A percentile compares a stretch with the other conserved stretches of the same genome.
Conservation (phyloP, 2,888 invertebrate genomes). For the Caenorhabditis sp. region DNA sequence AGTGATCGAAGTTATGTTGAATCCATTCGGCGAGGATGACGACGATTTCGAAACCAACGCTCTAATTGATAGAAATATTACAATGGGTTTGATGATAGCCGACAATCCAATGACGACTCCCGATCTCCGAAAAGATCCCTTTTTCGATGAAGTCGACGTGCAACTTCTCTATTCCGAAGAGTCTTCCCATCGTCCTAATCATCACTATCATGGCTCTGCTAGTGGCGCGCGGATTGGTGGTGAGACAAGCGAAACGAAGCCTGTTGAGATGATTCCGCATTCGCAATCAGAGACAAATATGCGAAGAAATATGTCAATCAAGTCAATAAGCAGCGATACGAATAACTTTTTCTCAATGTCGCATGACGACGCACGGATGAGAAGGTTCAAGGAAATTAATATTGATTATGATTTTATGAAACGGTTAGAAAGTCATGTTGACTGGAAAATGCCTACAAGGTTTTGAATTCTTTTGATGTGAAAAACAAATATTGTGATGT, state of each 20-base stretch:
- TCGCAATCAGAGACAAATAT: slow-evolving; percentile 32
- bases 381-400: slow-evolving; percentile 24
- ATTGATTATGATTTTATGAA: slow-evolving; percentile 23
- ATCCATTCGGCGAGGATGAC: slow-evolving; percentile 62
- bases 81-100: slow-evolving; percentile 67
- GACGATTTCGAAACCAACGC: slow-evolving; percentile 62
- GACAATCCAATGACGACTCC: slow-evolving; percentile 64
- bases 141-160: slow-evolving; percentile 57
- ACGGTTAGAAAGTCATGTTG: not conserved
- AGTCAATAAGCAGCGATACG: slow-evolving; percentile 15
- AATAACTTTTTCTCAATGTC: slow-evolving; percentile 30
- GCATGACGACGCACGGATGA: slow-evolving; percentile 30
- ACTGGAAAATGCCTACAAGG: not conserved
- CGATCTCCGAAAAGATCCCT: slow-evolving; percentile 61
- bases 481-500: not conserved
- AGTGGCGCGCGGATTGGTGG: not conserved
- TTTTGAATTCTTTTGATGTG: not conserved
- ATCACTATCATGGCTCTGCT: slow-evolving; percentile 35
- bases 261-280: slow-evolving; percentile 44
- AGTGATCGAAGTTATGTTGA: slow-evolving; percentile 57
- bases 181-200: slow-evolving; percentile 32
- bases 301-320: slow-evolving; percentile 22
- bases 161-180: slow-evolving; percentile 49
- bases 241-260: not conserved
- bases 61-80: slow-evolving; percentile 59